Evolutionary conservation across 2,888 invertebrate genomes (phyloP), one percentile per base, ranked within the genome.

Genomic region (Clitarchus hookeri): DNA sequence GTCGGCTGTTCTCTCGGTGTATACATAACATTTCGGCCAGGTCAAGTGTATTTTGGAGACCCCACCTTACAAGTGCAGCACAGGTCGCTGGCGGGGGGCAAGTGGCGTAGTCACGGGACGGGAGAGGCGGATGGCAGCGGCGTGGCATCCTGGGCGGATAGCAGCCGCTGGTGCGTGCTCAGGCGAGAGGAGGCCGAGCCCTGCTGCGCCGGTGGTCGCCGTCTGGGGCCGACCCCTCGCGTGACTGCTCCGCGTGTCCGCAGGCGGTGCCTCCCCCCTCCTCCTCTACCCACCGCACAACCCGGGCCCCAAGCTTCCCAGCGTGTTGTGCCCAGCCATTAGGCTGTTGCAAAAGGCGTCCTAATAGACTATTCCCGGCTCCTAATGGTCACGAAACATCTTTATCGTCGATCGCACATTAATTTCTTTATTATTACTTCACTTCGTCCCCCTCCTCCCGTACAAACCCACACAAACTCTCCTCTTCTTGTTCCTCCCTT

Each of bases 261-360:
- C 48, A 48, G 84, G 44, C 25, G 84, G 84, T 26, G 84, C 23
- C 16, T 1, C 65, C 65, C 65, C 65, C n/a, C 65, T 23, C n/a
- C 65, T 9, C 23, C 65, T 19, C 65, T 19, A 16, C n/a, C 65
- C 65, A 11, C 16, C 65, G 16, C 65, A 2, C n/a, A 23, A 19
- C 11, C 65, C 23, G 16, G 65, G 65, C 19, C 65, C 65, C 65
- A 65, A 36, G 16, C 65, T 65, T 65, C n/a, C 65, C 36, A 23
- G 27, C 44, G 44, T 82, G 27, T 82, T 36, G 19, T 91, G 91
- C 91, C 90, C 91, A 91, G 91, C 92, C 91, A 92, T 92, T 92
- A 92, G 91, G 90, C 91, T 90, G 91, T 91, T 92, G 91, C 92
- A 91, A 92, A 92, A 91, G 92, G 91, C 91, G 92, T 91, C 91